Evolutionary conservation across 2,113 vertebrate species (phyloP), one percentile per base, ranked within the genome.

Genomic region (Onychostoma macrolepis): DNA sequence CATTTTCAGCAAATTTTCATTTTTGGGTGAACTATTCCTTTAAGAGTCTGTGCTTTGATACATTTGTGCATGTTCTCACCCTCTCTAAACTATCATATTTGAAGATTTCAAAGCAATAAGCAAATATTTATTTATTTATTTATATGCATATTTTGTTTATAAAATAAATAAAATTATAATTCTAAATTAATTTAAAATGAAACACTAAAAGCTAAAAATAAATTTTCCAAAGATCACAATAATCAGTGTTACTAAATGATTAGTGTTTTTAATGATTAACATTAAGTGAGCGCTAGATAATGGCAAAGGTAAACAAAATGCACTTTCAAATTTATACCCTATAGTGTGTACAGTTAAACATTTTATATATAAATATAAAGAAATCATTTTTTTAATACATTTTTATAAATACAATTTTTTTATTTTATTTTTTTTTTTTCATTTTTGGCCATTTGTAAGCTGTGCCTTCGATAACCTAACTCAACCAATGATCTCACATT

Each of bases 401-500:
- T 43, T 9, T 8, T 9, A 9, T 43, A 9, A 7, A 43, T 43
- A 28, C 11, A 12, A 11, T 45, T 45, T 45, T 45, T 45, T n/a
- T n/a, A n/a, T n/a, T n/a, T n/a, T n/a, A n/a, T n/a, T n/a, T n/a
- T n/a, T n/a, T n/a, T n/a, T n/a, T n/a, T n/a, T n/a, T n/a, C n/a
- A 11, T 45, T 45, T 45, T 45, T 12, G 19, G 11, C 6, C 28
- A 69, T 11, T 38, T 71, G 33, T 19, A 71, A 71, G 33, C 9
- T 72, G 19, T 24, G 17, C n/a, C 26, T 30, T 17, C 24, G 24
- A 67, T 30, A 11, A 82, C n/a, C 63, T 13, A 28, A 48, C 41
- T 43, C n/a, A 12, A 81, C 24, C 36, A 67, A 61, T 48, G 15
- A 48, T 83, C 63, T 67, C 61, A 69, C 63, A 28, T 69, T 83